phyloP scores from a whole-genome alignment of 1,140 invertebrate species.

The Panulirus ornatus region DNA sequence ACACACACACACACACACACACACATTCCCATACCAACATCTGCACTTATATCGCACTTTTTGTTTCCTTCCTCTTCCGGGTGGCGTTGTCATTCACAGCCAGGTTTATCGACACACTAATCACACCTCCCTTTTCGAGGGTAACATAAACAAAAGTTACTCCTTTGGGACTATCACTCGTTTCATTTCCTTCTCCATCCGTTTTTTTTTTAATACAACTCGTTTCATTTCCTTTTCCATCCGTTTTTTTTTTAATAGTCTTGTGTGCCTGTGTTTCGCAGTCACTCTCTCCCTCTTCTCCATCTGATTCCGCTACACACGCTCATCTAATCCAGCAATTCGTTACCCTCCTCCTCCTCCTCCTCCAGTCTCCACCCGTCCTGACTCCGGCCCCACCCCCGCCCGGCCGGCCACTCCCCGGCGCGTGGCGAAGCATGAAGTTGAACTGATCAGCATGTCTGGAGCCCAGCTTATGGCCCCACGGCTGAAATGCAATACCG shows the following conservation, averaged over 20 bases:
- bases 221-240: neutral
- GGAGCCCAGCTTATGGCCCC: neutral
- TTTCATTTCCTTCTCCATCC: neutral
- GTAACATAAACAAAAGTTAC: too few relatives aligned
- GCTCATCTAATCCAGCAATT: neutral
- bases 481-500: neutral
- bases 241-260: neutral
- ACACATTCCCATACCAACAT: too few relatives aligned
- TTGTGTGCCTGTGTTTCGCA: too few relatives aligned
- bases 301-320: neutral
- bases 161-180: too few relatives aligned
- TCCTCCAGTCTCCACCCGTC: neutral
- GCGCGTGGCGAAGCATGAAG: conserved; percentile 31
- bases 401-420: neutral
- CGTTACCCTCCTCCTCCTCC: neutral
- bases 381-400: too few relatives aligned
- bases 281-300: neutral
- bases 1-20: too few relatives aligned
- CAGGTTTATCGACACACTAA: too few relatives aligned
- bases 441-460: conserved; percentile 23
- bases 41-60: too few relatives aligned
- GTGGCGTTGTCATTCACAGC: too few relatives aligned
- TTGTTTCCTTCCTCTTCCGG: too few relatives aligned
- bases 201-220: neutral
- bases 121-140: too few relatives aligned